phyloP scores from a whole-genome alignment of 2,113 vertebrate species.

The Campylorhamphus procurvoides region DNA sequence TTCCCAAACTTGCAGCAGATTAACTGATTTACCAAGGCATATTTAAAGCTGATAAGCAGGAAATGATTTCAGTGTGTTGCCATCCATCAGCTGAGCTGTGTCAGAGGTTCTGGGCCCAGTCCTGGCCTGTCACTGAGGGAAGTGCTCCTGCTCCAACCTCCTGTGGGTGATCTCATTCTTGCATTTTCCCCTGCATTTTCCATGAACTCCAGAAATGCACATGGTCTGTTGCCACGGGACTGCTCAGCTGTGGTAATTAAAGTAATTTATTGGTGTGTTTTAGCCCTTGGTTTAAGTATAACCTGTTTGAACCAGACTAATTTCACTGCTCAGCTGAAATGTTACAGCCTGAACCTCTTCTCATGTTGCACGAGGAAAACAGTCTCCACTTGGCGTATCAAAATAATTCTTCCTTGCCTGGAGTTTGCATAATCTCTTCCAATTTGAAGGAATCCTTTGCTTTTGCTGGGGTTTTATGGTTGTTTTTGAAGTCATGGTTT shows the following conservation, averaged over 20 bases:
- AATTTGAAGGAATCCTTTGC: background rate
- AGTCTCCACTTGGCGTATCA: background rate
- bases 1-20: background rate
- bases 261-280: slow-evolving; percentile 21
- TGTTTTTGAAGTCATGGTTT: background rate
- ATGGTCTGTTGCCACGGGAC: background rate
- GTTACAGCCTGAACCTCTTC: background rate
- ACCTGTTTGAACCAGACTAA: slow-evolving; percentile 1
- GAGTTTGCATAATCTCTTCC: background rate
- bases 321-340: background rate
- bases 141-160: background rate
- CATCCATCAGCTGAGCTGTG: background rate
- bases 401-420: background rate
- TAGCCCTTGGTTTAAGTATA: slow-evolving; percentile 7
- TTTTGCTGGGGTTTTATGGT: background rate
- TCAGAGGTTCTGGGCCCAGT: background rate
- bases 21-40: background rate
- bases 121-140: background rate
- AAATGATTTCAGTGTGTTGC: background rate
- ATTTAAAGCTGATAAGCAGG: background rate
- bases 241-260: slow-evolving; percentile 16
- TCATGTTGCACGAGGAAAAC: background rate
- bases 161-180: background rate
- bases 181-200: background rate
- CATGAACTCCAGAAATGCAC: background rate